Evolutionary conservation across 2,113 vertebrate species (phyloP).

Genomic region (Sinosuthora webbiana): DNA sequence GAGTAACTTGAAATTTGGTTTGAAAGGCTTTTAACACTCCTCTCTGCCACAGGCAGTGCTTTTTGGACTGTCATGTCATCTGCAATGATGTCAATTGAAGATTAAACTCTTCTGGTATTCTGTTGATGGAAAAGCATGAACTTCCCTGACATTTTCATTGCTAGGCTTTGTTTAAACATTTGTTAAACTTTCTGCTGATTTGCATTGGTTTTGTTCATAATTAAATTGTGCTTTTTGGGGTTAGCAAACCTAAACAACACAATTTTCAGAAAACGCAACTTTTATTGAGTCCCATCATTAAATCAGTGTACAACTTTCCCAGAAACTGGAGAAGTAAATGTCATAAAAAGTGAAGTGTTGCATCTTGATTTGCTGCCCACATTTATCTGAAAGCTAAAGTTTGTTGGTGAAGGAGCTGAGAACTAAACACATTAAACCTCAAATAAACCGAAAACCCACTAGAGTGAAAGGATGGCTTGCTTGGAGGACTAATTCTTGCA

Average conservation of each 20-base stretch:
- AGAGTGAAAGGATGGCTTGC: neutral
- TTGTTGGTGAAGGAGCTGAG: neutral
- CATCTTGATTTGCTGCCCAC: neutral
- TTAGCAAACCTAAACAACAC: neutral
- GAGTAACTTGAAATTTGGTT: neutral
- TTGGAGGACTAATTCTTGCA: neutral
- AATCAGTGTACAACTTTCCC: neutral
- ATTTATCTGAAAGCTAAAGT: neutral
- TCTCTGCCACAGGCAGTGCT: neutral
- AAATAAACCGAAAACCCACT: neutral
- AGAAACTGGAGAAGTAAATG: neutral
- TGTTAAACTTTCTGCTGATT: neutral
- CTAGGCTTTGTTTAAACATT: neutral
- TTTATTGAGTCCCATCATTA: neutral
- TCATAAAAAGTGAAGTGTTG: neutral
- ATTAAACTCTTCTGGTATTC: neutral
- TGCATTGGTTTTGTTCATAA: neutral
- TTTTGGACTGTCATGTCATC: neutral
- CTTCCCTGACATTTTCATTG: neutral
- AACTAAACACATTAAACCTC: neutral
- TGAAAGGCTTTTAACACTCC: neutral
- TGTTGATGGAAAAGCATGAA: neutral
- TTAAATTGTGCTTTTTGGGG: neutral
- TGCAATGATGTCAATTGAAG: neutral
- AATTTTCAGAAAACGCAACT: neutral